Conservation (phyloP, 2,113 vertebrate genomes). For the Actenoides hombroni region DNA sequence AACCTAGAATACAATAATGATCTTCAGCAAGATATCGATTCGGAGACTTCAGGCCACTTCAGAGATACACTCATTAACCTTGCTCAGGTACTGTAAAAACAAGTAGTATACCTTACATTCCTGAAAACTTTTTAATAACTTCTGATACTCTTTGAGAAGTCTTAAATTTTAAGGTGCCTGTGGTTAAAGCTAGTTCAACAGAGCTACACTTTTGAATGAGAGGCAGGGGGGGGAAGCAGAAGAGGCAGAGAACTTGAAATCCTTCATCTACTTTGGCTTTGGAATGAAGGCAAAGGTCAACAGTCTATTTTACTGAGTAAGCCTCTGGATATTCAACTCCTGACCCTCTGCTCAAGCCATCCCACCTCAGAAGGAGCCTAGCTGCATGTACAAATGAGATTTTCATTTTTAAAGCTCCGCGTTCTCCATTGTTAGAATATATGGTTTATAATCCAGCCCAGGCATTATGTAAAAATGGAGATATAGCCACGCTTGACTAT, state of each 20-base stretch:
- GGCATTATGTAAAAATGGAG: not conserved
- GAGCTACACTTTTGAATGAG: not conserved
- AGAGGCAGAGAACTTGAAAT: not conserved
- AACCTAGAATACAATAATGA: conserved; percentile 76
- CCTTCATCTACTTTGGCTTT: not conserved
- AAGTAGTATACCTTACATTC: not conserved
- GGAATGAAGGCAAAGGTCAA: not conserved
- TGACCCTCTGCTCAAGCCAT: not conserved
- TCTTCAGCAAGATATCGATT: conserved; percentile 78
- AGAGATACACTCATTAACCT: conserved; percentile 79
- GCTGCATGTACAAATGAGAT: not conserved
- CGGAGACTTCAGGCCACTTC: conserved; percentile 82
- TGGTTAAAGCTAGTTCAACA: not conserved
- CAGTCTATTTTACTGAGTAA: not conserved
- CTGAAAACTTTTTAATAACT: not conserved
- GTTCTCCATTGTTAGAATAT: not conserved
- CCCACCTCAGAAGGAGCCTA: not conserved
- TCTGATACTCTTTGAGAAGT: not conserved
- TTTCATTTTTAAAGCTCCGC: not conserved
- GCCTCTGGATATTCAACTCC: not conserved
- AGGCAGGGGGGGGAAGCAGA: not conserved
- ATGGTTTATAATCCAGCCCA: not conserved
- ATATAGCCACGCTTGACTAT: not conserved
- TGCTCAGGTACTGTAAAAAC: conserved; percentile 72
- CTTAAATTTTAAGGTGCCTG: not conserved